A percentile compares a stretch with the other conserved stretches of the same genome.
Conservation (phyloP, 1,140 invertebrate species). For the Macrocentrus cingulum region DNA sequence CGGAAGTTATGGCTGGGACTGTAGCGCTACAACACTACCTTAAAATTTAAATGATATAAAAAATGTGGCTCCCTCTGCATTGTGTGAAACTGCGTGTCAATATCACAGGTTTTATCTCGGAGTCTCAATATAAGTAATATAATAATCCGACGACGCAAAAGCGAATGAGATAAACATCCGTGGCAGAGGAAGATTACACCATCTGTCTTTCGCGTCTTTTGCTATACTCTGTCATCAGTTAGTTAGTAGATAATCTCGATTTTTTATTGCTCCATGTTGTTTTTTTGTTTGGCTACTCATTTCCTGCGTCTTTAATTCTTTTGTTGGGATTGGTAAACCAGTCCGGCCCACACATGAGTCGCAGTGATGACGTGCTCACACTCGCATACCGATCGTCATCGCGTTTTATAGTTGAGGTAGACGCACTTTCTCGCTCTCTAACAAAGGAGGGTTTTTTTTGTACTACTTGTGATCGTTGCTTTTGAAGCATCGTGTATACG, state of each 20-base stretch:
- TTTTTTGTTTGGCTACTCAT: not conserved
- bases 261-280: not conserved
- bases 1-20: no score
- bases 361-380: no score
- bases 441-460: no score
- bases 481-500: not conserved
- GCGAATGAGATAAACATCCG: constrained; percentile 2
- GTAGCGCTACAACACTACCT: no score
- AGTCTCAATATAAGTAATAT: not conserved
- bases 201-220: not conserved
- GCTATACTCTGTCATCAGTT: not conserved
- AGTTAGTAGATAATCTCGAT: not conserved
- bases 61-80: no score
- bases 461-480: not conserved
- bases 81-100: not conserved
- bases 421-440: no score
- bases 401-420: no score
- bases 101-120: not conserved
- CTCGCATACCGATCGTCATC: no score
- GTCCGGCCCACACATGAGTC: not conserved
- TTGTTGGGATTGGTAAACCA: not conserved
- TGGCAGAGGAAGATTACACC: not conserved
- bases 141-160: not conserved
- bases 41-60: no score
- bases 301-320: not conserved